Base-by-base conservation (phyloP, 1,140 invertebrate genomes). In the Lucilia cuprina region DNA sequence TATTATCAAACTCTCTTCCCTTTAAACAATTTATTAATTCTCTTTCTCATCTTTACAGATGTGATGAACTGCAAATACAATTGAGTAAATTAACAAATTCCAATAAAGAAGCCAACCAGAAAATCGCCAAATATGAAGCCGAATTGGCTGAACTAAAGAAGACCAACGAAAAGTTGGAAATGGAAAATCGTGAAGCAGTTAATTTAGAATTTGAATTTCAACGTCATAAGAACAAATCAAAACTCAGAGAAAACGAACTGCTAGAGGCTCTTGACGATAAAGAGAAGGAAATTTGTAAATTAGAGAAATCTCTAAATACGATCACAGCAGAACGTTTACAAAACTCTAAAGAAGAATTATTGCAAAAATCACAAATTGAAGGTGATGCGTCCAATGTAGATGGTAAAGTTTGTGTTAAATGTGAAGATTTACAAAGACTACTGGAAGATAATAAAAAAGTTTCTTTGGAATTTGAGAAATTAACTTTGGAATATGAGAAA, bases 201-300 rank as follows among this genome's bases (percentile, higher is more conserved):
- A 88, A 87, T 83, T 74, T 91, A n/a, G 87, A 91, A 60, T 91
- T 89, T 85, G 85, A 92, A 86, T 90, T 87, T 74, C 82, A 91
- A 65, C 85, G 84, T 12, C 86, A 86, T 35, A 87, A 90, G 83
- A 84, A 84, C 4, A 89, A 88, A 82, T 85, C 87, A 25, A 87
- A 88, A 77, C 85, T 83, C 14, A 86, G 91, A 5, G 89, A 91
- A 86, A 85, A 85, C 7, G 87, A 91, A 21, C 78, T 91, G 5
- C 74, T 89, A 3, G 77, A 85, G 5, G 82, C 74, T 9, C 82
- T 91, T 19, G 83, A 86, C 8, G 87, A 90, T n/a, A 89, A 88
- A 74, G 87, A 89, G 17, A 49, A 74, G 0, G 55, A 84, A 82
- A 86, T 87, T 3, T 84, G 82, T 0, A 41, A 55, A 7, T 35